phyloP scores from a whole-genome alignment of 2,113 vertebrate species.

The Tylochromis polylepis region DNA sequence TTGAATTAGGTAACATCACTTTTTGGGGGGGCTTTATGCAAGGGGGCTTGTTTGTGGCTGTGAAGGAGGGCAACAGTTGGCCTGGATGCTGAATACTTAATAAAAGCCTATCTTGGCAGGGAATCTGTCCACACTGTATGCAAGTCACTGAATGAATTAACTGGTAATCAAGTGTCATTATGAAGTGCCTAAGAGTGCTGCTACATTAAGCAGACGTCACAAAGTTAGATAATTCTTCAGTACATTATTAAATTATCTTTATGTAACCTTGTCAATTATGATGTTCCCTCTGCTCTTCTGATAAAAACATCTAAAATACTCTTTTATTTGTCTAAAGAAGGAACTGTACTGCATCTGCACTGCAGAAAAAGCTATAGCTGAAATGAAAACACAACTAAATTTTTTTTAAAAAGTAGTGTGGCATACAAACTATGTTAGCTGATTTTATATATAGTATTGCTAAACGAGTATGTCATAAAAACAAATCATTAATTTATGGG shows the following conservation, averaged over 20 bases:
- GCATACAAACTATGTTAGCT: background rate
- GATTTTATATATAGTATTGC: background rate
- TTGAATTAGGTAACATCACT: background rate
- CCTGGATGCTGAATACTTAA: constrained; percentile 25
- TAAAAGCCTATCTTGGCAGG: constrained; percentile 26
- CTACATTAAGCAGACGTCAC: background rate
- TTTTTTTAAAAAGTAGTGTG: rapidly evolving
- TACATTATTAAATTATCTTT: background rate
- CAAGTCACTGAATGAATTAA: constrained; percentile 23
- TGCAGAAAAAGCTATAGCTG: background rate
- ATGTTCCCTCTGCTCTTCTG: background rate
- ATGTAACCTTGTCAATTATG: background rate
- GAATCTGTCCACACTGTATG: background rate
- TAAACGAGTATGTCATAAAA: background rate
- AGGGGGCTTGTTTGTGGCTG: constrained; percentile 12
- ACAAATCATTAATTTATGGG: background rate
- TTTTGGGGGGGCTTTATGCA: background rate
- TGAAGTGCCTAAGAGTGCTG: background rate
- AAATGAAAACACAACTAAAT: background rate
- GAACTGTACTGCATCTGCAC: background rate
- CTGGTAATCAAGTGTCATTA: constrained; percentile 17
- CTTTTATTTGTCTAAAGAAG: background rate
- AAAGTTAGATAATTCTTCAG: background rate
- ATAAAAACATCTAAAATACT: background rate
- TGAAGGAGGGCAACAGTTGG: background rate